Conservation (phyloP, 2,888 invertebrate genomes). For the Thymelicus lineola region DNA sequence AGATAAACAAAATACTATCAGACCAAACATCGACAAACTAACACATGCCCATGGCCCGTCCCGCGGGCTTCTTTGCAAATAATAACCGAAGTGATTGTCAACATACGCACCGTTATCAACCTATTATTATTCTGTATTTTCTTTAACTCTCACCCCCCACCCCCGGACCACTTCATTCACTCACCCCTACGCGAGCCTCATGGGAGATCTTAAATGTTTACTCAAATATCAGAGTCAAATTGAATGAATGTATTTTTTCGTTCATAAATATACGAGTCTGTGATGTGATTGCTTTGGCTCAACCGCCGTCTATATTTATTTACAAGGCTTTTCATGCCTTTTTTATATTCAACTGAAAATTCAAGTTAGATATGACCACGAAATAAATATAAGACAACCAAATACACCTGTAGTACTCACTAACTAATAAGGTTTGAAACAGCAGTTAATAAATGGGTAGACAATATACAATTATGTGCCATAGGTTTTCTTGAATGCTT, state of each 20-base stretch:
- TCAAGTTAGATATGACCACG: no score
- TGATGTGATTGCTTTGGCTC: conserved; percentile 27
- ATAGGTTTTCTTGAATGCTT: no score
- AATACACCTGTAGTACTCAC: no score
- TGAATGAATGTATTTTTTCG: conserved; percentile 32
- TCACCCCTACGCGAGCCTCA: conserved; percentile 7
- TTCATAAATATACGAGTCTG: conserved; percentile 8
- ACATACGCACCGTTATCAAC: conserved; percentile 70
- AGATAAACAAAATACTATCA: conserved; percentile 7
- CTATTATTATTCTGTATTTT: conserved; percentile 67
- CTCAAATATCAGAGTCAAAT: conserved; percentile 35
- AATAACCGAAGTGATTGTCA: conserved; percentile 81
- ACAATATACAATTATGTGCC: no score
- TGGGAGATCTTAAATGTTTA: conserved; percentile 37
- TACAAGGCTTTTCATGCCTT: conserved; percentile 1
- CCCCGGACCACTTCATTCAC: conserved; percentile 16
- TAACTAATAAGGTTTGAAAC: no score
- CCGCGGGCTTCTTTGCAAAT: conserved; percentile 71
- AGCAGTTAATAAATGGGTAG: no score
- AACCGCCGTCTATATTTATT: conserved; percentile 7
- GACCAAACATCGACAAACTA: conserved; percentile 15
- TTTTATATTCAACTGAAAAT: not conserved
- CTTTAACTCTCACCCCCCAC: conserved; percentile 43
- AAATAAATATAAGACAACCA: no score
- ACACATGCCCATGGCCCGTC: conserved; percentile 39